Evolutionary conservation across 2,888 invertebrate species (phyloP).

Genomic region (Drosophila tanythrix): DNA sequence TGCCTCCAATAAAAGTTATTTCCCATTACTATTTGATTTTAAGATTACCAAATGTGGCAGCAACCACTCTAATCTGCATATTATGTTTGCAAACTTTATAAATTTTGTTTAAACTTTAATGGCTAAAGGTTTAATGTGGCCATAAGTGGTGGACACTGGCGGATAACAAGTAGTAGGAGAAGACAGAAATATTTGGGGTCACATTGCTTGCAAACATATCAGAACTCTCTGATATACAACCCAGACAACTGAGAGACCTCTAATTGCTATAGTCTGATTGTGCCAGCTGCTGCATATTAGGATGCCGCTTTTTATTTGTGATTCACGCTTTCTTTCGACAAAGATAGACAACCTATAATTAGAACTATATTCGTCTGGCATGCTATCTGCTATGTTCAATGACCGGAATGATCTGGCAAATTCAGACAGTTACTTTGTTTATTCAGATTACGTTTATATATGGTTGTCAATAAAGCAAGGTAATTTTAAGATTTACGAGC

Average conservation of each 20-base stretch:
- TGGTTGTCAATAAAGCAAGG: constrained; percentile 22
- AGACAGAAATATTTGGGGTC: neutral
- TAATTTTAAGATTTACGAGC: constrained; percentile 36
- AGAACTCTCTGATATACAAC: neutral
- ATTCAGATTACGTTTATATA: constrained; percentile 43
- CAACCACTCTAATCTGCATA: neutral
- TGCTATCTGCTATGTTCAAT: constrained; percentile 26
- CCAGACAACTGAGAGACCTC: neutral
- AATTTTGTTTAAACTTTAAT: neutral
- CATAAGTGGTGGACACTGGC: neutral
- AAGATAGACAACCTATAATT: neutral
- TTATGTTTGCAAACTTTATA: neutral
- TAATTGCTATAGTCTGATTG: neutral
- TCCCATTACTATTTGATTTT: neutral
- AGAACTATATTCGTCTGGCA: neutral
- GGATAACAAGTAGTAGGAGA: neutral
- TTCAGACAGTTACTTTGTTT: constrained; percentile 11
- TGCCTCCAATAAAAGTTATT: neutral
- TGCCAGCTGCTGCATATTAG: neutral
- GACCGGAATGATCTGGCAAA: constrained; percentile 19
- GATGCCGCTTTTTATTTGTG: neutral
- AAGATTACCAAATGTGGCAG: neutral
- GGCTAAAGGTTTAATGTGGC: neutral
- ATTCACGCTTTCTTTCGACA: neutral
- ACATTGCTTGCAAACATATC: neutral